Evolutionary conservation across 2,888 invertebrate genomes (phyloP), one percentile per base, ranked within the genome.

Genomic region (Drosophila nr. medialis): DNA sequence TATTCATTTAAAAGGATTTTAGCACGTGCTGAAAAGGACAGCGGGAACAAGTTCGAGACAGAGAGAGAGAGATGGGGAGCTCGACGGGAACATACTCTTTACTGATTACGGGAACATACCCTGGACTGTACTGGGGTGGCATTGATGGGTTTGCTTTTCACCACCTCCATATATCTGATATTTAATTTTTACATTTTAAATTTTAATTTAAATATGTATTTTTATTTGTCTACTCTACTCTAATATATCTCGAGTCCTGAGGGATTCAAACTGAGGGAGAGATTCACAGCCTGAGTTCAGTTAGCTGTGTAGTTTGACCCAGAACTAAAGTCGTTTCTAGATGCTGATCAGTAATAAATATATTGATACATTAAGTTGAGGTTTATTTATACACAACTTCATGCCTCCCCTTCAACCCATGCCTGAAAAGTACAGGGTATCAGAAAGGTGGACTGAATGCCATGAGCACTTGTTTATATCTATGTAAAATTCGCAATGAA

Each of bases 391-490:
- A n/a, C 2, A 40, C 2, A 15, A 21, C n/a, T 21, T 4, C 11
- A 42, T 10, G n/a, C 4, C 29, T n/a, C n/a, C 50, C 50, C 29
- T 30, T 11, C 1, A 29, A 13, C 2, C 18, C 7, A 13, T 5
- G 24, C 10, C n/a, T 38, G 8, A 55, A 38, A 7, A 27, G 18
- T 38, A 29, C 8, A 55, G 55, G 38, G 55, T 55, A 38, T 38
- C n/a, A 60, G 75, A 88, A 90, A 86, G 90, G 90, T 90, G 83
- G 71, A 67, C 85, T 55, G 27, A 67, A 71, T 72, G 90, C 77
- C 88, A 76, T 66, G 72, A 77, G 73, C 81, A 90, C 85, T 85
- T 85, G 85, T 90, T 85, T 90, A 90, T 85, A 83, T 83, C 85
- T 76, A 76, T 89, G 83, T 76, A 88, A 82, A 86, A 83, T 86